Percentiles rank a stretch among this genome's conserved stretches.
Evolutionary conservation across 2,888 invertebrate genomes (phyloP).

Genomic region (Nomada fucata): DNA sequence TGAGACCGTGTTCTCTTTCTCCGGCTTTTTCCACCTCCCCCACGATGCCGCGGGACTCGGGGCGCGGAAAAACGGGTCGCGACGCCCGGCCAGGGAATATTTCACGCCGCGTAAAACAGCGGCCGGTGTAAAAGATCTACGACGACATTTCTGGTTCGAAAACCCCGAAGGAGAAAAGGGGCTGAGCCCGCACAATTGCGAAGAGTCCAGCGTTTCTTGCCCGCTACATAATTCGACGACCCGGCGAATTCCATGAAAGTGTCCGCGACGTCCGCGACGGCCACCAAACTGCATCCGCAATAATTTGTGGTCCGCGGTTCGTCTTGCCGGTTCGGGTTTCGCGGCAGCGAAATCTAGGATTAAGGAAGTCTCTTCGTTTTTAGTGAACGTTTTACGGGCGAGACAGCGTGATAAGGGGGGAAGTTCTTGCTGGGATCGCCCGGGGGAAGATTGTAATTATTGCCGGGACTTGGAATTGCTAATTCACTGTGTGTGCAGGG

Average conservation of each 20-base stretch:
- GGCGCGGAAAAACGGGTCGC: slow-evolving; percentile 20
- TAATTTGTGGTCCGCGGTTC: background rate
- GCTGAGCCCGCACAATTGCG: slow-evolving; percentile 35
- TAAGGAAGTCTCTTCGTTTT: background rate
- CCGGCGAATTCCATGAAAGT: background rate
- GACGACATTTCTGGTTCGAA: slow-evolving; percentile 32
- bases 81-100: slow-evolving; percentile 38
- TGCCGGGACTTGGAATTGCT: background rate
- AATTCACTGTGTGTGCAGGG: background rate
- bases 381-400: background rate
- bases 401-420: background rate
- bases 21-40: background rate
- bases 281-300: background rate
- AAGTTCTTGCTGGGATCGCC: background rate
- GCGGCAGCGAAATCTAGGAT: background rate
- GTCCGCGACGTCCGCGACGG: background rate
- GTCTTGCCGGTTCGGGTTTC: background rate
- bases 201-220: slow-evolving; percentile 46
- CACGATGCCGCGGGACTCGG: background rate
- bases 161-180: slow-evolving; percentile 35
- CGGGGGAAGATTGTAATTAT: background rate
- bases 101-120: slow-evolving; percentile 57
- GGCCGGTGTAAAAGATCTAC: slow-evolving; percentile 40
- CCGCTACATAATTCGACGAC: slow-evolving; percentile 10
- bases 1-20: slow-evolving; percentile 50